phyloP scores from a whole-genome alignment of 2,797 vertebrate genomes.

The Poeciliopsis turneri region DNA sequence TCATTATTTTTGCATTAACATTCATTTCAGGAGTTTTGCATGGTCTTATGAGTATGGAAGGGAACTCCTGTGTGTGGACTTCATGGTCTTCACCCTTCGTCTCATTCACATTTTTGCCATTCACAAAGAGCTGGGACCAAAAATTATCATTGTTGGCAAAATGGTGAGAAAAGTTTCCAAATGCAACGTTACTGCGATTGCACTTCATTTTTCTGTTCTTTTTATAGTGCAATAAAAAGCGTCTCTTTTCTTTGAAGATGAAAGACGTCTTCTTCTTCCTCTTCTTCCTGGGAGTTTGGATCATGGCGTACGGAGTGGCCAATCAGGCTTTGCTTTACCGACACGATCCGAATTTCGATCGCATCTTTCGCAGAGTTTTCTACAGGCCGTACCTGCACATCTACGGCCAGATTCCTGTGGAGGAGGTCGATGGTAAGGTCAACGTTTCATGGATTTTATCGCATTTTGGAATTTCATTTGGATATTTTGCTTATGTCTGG shows the following conservation, averaged over 20 bases:
- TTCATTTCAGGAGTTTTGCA: constrained; percentile 80
- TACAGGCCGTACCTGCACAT: constrained; percentile 92
- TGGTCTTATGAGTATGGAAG: constrained; percentile 80
- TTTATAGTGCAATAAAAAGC: not conserved
- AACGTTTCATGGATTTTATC: not conserved
- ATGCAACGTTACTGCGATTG: not conserved
- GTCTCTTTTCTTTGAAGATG: constrained; percentile 76
- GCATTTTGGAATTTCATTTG: not conserved
- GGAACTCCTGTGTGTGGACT: constrained; percentile 84
- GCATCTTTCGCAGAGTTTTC: constrained; percentile 87
- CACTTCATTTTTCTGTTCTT: not conserved
- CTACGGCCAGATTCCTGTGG: constrained; percentile 90
- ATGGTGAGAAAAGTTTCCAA: constrained; percentile 81
- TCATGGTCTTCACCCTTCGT: constrained; percentile 90
- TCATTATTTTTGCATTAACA: not conserved
- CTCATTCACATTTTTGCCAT: constrained; percentile 93
- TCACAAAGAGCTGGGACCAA: constrained; percentile 90
- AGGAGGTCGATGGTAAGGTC: constrained; percentile 86
- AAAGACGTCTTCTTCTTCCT: constrained; percentile 94
- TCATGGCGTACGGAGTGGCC: constrained; percentile 90
- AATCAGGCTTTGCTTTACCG: constrained; percentile 88
- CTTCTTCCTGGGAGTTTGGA: constrained; percentile 91
- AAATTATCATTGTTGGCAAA: constrained; percentile 91
- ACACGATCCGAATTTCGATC: constrained; percentile 76
- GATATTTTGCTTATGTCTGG: not conserved